Evolutionary conservation across 2,888 invertebrate species (phyloP).

Genomic region (Tetropium fuscum): DNA sequence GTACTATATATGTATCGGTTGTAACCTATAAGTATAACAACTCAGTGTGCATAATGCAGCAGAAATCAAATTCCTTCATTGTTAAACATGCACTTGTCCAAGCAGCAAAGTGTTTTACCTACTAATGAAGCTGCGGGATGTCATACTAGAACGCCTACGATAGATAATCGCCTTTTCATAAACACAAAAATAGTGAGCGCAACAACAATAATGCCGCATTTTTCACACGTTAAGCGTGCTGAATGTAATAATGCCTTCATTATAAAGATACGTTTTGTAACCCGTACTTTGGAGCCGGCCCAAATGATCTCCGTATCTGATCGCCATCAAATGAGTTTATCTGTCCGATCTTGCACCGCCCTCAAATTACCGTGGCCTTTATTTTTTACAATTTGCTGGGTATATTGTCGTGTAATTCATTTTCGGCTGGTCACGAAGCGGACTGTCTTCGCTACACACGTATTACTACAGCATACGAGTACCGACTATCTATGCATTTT

Average conservation of each 20-base stretch:
- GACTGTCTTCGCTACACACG: no score
- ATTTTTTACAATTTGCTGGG: conserved; percentile 18
- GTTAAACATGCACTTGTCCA: conserved; percentile 2
- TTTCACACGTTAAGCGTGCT: conserved; percentile 55
- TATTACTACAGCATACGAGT: no score
- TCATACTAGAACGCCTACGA: conserved; percentile 9
- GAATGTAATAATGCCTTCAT: conserved; percentile 57
- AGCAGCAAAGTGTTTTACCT: conserved; percentile 15
- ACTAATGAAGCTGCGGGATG: conserved; percentile 12
- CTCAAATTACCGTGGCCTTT: conserved; percentile 47
- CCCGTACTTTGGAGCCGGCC: conserved; percentile 42
- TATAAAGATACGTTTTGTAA: conserved; percentile 41
- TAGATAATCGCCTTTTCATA: conserved; percentile 23
- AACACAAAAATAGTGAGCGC: no score
- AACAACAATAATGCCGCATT: conserved; percentile 36
- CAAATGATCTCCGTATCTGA: conserved; percentile 47
- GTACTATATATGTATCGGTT: no score
- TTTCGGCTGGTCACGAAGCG: conserved; percentile 14
- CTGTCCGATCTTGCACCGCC: conserved; percentile 44
- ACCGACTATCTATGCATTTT: no score
- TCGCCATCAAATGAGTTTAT: conserved; percentile 46
- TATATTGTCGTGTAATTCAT: conserved; percentile 6
- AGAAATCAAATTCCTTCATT: no score
- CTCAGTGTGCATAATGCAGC: no score
- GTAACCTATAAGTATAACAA: no score